Base-by-base conservation (phyloP, 2,888 invertebrate species). In the Sepiola atlantica region DNA sequence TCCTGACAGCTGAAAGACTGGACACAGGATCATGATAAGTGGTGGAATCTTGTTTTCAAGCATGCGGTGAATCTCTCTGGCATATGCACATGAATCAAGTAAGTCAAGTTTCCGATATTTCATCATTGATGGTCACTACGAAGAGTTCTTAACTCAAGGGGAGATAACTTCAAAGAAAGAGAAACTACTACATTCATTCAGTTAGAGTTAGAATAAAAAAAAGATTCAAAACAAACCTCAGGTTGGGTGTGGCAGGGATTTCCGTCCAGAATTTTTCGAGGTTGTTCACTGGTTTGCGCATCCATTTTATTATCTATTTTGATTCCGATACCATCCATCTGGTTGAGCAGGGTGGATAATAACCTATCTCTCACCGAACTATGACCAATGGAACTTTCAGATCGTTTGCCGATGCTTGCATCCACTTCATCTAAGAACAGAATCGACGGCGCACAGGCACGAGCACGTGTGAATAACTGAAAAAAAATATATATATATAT, bases 341-440 rank as follows among this genome's bases (percentile, higher is more conserved):
- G 98, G 92, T 98, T 98, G 18, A 98, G 97, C 57, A 98, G 97
- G 0, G 98, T 97, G 8, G 98, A 98, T 45, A 98, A 97, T 91
- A 98, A 98, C 94, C 98, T 97, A 12, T 93, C 93, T 24, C 55
- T 92, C 16, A 96, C 95, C 12, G 95, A 95, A 45, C 92, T 45
- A 24, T 92, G 21, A 24, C 55, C 92, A 14, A 55, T 18, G 12
- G 54, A 45, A 28, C 92, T 92, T 35, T 97, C 96, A 6, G 96
- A 95, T 57, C 97, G 96, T 93, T 97, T 97, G 18, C 97, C 97
- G 35, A 97, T 97, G 91, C 97, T 96, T 21, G 97, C 96, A 95
- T 97, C 97, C 94, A 98, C 98, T 97, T 98, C 98, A 97, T 98
- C 98, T 77, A 98, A 97, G 96, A 98, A 98, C 94, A 98, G 97